Conservation (phyloP, 2,888 invertebrate genomes). For the Pterostichus niger region DNA sequence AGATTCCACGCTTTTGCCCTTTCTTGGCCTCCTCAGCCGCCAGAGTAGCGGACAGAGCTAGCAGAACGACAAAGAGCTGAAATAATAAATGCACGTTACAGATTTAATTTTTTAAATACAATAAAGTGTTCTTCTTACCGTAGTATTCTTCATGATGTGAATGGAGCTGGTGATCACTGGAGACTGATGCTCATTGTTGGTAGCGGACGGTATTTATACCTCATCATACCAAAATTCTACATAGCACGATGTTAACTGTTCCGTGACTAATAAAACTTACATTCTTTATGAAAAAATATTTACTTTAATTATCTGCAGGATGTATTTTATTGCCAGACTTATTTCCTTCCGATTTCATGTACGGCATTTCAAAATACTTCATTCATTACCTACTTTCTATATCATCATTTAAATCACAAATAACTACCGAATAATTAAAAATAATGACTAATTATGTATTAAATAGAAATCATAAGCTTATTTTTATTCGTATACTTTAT, state of each 20-base stretch:
- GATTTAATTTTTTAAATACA: not conserved
- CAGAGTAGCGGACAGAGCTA: slow-evolving; percentile 59
- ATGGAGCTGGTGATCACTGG: slow-evolving; percentile 40
- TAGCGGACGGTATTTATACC: slow-evolving; percentile 21
- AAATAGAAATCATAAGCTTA: too few species aligned
- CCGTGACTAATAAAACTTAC: slow-evolving; percentile 32
- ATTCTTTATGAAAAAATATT: slow-evolving; percentile 30
- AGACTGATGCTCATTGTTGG: slow-evolving; percentile 21
- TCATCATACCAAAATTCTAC: slow-evolving; percentile 12
- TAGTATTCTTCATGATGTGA: slow-evolving; percentile 31
- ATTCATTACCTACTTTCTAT: slow-evolving; percentile 20
- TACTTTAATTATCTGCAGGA: slow-evolving; percentile 42
- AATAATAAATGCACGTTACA: slow-evolving; percentile 18
- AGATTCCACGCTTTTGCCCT: slow-evolving; percentile 60
- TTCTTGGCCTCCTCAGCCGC: slow-evolving; percentile 66
- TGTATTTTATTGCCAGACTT: slow-evolving; percentile 37
- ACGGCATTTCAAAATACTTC: slow-evolving; percentile 16
- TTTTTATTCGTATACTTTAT: not conserved
- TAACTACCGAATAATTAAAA: not conserved
- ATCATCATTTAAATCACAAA: slow-evolving; percentile 35
- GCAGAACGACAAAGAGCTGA: slow-evolving; percentile 64
- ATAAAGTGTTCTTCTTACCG: slow-evolving; percentile 13
- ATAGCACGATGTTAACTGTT: slow-evolving; percentile 36
- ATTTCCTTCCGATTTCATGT: slow-evolving; percentile 38
- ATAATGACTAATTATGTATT: not conserved